phyloP scores from a whole-genome alignment of 2,888 invertebrate genomes.

The Pandemis heparana region DNA sequence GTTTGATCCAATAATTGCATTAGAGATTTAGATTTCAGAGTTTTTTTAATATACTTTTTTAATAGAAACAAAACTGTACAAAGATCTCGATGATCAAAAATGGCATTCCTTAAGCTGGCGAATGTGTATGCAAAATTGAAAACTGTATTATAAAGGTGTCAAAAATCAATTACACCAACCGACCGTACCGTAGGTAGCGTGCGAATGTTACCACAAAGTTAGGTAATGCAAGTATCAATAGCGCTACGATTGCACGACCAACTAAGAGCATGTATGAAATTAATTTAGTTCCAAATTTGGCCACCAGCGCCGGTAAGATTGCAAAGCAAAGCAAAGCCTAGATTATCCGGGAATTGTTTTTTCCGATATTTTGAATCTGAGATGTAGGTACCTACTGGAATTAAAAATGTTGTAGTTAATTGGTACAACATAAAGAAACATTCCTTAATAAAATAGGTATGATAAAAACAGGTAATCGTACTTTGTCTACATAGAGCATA shows the following conservation, averaged over 20 bases:
- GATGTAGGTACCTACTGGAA: neutral
- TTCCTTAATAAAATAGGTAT: neutral
- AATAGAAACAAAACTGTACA: no score
- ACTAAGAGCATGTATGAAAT: neutral
- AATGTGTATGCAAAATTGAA: slow-evolving; percentile 3
- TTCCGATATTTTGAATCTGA: neutral
- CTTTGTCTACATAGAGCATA: no score
- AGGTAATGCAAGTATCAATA: neutral
- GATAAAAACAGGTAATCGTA: neutral
- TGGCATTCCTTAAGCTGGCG: no score
- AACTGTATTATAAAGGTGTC: neutral
- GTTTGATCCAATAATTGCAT: no score
- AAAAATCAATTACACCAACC: neutral
- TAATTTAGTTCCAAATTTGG: neutral
- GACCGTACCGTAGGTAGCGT: slow-evolving; percentile 6
- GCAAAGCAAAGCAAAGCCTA: neutral
- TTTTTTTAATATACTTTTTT: no score
- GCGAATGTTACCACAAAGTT: neutral
- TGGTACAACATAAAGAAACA: neutral
- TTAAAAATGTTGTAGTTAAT: neutral
- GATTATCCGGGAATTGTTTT: neutral
- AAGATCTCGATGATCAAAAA: no score
- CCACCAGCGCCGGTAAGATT: neutral
- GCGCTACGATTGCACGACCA: neutral
- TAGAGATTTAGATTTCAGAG: no score